These are phyloP conservation scores for Gnatocerus cornutus DNA, from an alignment of 2,888 invertebrate genomes.

Conservation along the genomic window DNA sequence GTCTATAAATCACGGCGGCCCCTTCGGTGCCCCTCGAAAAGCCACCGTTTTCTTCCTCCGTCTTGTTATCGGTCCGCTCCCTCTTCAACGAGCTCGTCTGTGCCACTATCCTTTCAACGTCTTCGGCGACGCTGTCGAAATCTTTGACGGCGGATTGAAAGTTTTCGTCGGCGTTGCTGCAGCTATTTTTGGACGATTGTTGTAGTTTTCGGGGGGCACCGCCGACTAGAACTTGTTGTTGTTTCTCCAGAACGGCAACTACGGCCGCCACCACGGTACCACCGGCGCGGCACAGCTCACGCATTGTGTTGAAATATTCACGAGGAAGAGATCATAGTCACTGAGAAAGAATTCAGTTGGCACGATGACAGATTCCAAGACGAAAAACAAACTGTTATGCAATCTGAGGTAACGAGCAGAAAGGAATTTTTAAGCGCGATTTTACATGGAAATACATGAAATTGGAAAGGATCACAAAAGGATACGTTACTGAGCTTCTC, in stretches of 20 bases:
- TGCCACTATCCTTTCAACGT: constrained; percentile 65
- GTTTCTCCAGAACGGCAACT: constrained; percentile 72
- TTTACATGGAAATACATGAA: background rate
- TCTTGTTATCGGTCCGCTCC: constrained; percentile 41
- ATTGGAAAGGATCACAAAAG: no score
- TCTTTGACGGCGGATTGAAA: constrained; percentile 68
- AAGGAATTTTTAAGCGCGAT: background rate
- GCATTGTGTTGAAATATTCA: constrained; percentile 54
- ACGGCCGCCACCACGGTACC: constrained; percentile 76
- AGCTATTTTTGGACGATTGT: constrained; percentile 58
- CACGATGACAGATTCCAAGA: background rate
- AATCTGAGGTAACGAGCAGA: background rate
- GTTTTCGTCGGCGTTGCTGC: constrained; percentile 64
- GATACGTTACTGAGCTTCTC: no score
- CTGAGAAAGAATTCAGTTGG: background rate
- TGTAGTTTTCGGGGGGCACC: constrained; percentile 46
- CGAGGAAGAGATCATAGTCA: background rate
- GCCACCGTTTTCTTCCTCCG: constrained; percentile 49
- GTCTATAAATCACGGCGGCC: constrained; percentile 38
- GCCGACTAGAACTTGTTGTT: constrained; percentile 52
- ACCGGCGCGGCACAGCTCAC: constrained; percentile 66
- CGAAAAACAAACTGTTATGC: constrained; percentile 2
- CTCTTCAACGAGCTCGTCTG: constrained; percentile 55
- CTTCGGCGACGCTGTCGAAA: constrained; percentile 68
- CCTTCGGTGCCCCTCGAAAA: constrained; percentile 33